Percentiles rank a stretch among this genome's conserved stretches.
phyloP scores from a whole-genome alignment of 2,113 vertebrate species.

The Acrocephalus arundinaceus region DNA sequence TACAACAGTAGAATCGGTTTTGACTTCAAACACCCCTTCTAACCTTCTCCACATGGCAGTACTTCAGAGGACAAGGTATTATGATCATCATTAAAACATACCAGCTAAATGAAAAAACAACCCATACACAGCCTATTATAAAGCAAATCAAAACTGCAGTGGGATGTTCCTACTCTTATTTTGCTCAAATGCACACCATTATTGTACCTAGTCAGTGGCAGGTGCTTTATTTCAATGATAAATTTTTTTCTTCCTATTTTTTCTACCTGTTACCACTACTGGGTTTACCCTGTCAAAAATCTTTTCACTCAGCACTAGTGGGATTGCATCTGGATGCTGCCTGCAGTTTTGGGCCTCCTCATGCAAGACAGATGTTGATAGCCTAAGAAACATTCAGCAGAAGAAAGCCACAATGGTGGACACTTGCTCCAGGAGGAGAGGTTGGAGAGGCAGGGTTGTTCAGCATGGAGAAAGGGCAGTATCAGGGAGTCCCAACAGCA shows the following conservation, averaged over 20 bases:
- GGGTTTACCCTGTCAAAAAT: background rate
- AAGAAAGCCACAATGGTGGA: background rate
- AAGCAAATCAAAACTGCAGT: background rate
- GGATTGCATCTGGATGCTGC: background rate
- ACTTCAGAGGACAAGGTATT: background rate
- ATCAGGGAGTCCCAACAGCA: background rate
- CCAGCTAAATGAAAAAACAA: background rate
- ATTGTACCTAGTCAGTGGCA: background rate
- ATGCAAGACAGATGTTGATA: background rate
- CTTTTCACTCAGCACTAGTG: background rate
- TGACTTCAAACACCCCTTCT: background rate
- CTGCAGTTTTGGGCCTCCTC: background rate
- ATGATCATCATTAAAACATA: background rate
- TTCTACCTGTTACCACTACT: fast-evolving
- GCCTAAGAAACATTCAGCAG: background rate
- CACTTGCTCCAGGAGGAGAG: background rate
- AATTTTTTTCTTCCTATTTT: background rate
- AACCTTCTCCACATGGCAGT: background rate
- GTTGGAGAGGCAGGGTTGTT: background rate
- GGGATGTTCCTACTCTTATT: background rate
- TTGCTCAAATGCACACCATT: background rate
- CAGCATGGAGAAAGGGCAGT: background rate
- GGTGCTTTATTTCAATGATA: background rate
- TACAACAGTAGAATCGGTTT: background rate
- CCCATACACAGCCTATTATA: background rate